Evolutionary conservation across 2,113 vertebrate genomes (phyloP), one percentile per base, ranked within the genome.

Genomic region (Chamaetylas fuelleborni): DNA sequence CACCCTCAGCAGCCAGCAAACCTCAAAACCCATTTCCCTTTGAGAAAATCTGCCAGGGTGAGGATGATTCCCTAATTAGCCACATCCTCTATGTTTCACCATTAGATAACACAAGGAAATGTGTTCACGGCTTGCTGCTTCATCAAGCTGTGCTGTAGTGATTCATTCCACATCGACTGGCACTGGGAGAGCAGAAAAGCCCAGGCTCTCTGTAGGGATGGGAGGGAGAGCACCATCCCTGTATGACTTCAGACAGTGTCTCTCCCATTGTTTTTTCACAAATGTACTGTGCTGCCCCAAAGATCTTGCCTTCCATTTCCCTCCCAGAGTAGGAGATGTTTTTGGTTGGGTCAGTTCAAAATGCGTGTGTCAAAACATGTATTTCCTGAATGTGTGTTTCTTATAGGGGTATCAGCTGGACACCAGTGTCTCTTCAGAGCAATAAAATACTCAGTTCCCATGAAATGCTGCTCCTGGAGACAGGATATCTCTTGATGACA

Each of bases 41-140:
- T 76, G 50, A 94, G 85, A 88, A 81, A 78, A 67, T 83, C 64
- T 90, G 60, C 71, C 45, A 64, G 83, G 25, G 38, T 79, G 48
- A 93, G 89, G 61, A 81, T 56, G 76, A 81, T 54, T 88, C 71
- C 69, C 76, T 93, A 81, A 93, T 94, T 94, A 96, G 81, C 92
- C 92, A 86, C 66, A 94, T 94, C 93, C 79, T 90, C 69, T 25
- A 66, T 81, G 85, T 74, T 56, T 81, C 85, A 81, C 86, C 64
- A 38, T 95, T 78, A 90, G 94, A 62, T 90, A 94, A 94, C 92
- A 92, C 33, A 81, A 66, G 81, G 60, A 92, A 88, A 88, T 73
- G 19, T 48, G 92, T 74, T 96, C 93, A 88, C 3, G 1, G 82
- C 76, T 96, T 77, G 60, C 82, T 93, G 87, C 79, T 94, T 80